Evolutionary conservation across 2,888 invertebrate genomes (phyloP).

Genomic region (Tiphia femorata): DNA sequence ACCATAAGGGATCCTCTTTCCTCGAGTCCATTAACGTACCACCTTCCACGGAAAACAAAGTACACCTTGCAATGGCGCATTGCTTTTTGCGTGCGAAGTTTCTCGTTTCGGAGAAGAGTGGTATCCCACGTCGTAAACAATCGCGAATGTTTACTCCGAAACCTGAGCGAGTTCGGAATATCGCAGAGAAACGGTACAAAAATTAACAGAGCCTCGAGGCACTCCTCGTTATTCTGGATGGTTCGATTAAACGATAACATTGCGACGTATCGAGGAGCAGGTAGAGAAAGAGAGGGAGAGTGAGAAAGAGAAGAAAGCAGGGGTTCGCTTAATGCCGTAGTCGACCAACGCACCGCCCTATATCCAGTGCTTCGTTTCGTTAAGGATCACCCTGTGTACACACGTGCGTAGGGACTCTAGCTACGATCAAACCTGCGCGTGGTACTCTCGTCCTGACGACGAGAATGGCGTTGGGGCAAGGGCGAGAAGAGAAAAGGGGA

Average conservation of each 20-base stretch:
- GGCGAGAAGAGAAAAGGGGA: too few relatives aligned
- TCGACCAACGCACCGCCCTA: not conserved
- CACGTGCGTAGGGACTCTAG: conserved; percentile 9
- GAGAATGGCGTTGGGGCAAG: too few relatives aligned
- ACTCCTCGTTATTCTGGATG: too few relatives aligned
- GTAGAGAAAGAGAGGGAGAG: not conserved
- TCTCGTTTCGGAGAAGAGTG: too few relatives aligned
- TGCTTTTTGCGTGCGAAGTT: too few relatives aligned
- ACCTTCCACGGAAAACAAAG: not conserved
- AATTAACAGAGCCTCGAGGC: too few relatives aligned
- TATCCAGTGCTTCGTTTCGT: not conserved
- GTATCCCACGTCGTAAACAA: too few relatives aligned
- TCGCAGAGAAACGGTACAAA: too few relatives aligned
- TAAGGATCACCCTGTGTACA: conserved; percentile 18
- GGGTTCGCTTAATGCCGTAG: not conserved
- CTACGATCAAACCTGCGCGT: conserved; percentile 43
- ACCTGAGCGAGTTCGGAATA: too few relatives aligned
- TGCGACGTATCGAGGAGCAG: not conserved
- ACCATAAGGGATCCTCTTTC: not conserved
- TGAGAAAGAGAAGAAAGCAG: not conserved
- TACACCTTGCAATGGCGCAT: too few relatives aligned
- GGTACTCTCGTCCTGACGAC: conserved; percentile 27
- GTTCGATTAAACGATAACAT: too few relatives aligned
- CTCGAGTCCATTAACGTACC: not conserved
- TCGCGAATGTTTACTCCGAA: too few relatives aligned